Percentiles rank a stretch among this genome's conserved stretches.
Conservation (phyloP, 1,140 invertebrate genomes). For the Trichoplusia ni region DNA sequence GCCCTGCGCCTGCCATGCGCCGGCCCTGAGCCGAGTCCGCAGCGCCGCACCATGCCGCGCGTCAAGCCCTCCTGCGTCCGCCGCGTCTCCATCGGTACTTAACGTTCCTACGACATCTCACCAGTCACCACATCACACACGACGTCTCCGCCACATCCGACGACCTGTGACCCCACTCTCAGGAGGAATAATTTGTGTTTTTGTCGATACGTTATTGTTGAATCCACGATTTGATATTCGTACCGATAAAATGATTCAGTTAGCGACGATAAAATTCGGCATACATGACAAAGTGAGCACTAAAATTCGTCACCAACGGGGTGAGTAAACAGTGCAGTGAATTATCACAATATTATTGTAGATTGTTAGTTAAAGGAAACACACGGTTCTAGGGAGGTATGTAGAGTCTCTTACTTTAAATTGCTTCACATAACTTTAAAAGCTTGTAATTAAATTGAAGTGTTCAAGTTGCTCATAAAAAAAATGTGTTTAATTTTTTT, state of each 20-base stretch:
- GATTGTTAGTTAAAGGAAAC: background rate
- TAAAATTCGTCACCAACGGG: constrained; percentile 79
- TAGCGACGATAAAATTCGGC: constrained; percentile 83
- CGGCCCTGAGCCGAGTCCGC: constrained; percentile 65
- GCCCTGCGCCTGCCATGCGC: constrained; percentile 46
- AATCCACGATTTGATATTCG: constrained; percentile 26
- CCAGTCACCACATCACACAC: constrained; percentile 49
- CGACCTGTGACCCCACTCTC: constrained; percentile 43
- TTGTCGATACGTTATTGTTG: constrained; percentile 36
- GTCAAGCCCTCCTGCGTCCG: constrained; percentile 79
- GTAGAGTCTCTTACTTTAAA: constrained; percentile 15
- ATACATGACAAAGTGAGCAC: constrained; percentile 80
- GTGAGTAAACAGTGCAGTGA: constrained; percentile 79
- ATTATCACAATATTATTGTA: constrained; percentile 40
- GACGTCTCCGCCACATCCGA: constrained; percentile 32
- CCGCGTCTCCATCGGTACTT: constrained; percentile 80
- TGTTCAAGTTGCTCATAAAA: constrained; percentile 1
- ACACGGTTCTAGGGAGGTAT: constrained; percentile 18
- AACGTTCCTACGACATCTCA: constrained; percentile 45
- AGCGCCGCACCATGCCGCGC: constrained; percentile 73
- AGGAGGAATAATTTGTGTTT: constrained; percentile 33
- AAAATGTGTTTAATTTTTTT: background rate
- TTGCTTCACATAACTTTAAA: background rate
- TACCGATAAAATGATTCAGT: constrained; percentile 81
- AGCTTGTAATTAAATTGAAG: background rate